Evolutionary conservation across 2,888 invertebrate genomes (phyloP), one percentile per base, ranked within the genome.

Genomic region (Drosophila suboccidentalis): DNA sequence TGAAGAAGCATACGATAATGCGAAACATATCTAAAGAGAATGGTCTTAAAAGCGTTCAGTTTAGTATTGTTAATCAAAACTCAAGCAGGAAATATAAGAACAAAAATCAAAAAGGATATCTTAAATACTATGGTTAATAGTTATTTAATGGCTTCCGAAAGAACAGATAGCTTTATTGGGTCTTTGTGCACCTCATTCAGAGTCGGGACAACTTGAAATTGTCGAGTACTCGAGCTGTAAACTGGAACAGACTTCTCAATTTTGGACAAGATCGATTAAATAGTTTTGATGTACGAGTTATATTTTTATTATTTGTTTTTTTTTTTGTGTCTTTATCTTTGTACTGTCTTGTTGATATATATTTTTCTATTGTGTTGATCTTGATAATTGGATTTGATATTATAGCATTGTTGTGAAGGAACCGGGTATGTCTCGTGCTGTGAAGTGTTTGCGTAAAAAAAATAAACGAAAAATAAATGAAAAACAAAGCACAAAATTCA

Each of bases 391-490:
- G 68, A 66, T 79, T 84, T 79, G 68, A 67, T 34, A 51, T 87
- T 88, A 88, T 87, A 88, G 85, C 89, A 88, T 83, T 86, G 90
- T 90, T 82, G 91, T 80, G 85, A 89, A 90, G 88, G 91, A 87
- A 90, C 92, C 91, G 87, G 91, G 88, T 87, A 92, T 89, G 88
- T 92, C 92, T 78, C 89, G 90, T 87, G 91, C 92, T 92, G 92
- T 83, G 92, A 92, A 89, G 78, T 89, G 87, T 89, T 81, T 74
- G 72, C 77, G 82, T 66, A 89, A 79, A 87, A 87, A 84, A 68
- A 73, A 71, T 15, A 68, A 74, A 69, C 49, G 55, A 64, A 75
- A 75, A 65, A 60, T 57, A 77, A 75, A 75, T 54, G 53, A 64
- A 76, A 74, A 73, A 43, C 54, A 68, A 75, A 49, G n/a, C 32